phyloP scores from a whole-genome alignment of 2,888 invertebrate genomes.

The Eupithecia tripunctaria region DNA sequence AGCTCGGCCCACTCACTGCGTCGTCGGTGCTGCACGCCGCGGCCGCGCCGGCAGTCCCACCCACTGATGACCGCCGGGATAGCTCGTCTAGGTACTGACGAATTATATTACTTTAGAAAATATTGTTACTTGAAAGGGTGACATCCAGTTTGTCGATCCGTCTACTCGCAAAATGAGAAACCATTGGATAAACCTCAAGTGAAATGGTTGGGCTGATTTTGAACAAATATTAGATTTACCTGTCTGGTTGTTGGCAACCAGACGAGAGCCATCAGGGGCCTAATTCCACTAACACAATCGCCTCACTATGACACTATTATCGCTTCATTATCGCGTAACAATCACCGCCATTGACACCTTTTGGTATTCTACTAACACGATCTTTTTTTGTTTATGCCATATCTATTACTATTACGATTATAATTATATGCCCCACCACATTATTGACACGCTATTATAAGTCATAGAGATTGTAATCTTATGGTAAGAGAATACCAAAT shows the following conservation, averaged over 20 bases:
- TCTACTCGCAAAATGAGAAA: not conserved
- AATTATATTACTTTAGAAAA: not conserved
- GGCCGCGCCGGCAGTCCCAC: conserved; percentile 55
- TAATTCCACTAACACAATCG: no score
- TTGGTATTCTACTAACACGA: no score
- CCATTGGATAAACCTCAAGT: not conserved
- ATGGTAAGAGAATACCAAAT: no score
- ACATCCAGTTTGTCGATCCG: not conserved
- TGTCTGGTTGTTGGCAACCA: not conserved
- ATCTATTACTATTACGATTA: no score
- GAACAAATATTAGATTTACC: not conserved
- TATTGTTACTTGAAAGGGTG: not conserved
- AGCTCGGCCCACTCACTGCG: conserved; percentile 43
- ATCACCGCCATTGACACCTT: no score
- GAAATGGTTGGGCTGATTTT: not conserved
- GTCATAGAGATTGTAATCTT: no score
- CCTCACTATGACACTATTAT: no score
- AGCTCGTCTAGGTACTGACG: conserved; percentile 76
- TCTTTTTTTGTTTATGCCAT: no score
- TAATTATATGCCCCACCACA: no score
- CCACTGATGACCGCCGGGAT: conserved; percentile 79
- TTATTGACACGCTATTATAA: no score
- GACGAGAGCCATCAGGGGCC: no score
- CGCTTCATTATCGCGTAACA: no score
- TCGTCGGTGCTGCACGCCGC: conserved; percentile 45